Conservation (phyloP, 2,888 invertebrate genomes). For the Odontomyia ornata region DNA sequence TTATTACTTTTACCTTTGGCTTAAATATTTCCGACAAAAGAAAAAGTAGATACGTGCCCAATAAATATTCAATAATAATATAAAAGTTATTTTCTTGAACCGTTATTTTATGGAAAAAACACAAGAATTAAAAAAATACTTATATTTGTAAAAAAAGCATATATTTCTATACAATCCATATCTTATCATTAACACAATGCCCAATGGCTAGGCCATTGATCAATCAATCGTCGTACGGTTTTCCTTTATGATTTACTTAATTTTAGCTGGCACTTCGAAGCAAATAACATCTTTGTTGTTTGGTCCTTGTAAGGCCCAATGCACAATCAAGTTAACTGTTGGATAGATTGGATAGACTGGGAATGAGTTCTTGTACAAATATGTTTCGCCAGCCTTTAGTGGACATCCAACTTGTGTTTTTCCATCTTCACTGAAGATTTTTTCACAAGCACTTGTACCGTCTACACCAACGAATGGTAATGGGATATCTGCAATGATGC, state of each 20-base stretch:
- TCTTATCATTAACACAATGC: no score
- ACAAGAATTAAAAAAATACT: no score
- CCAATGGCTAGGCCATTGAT: no score
- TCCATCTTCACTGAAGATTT: constrained; percentile 69
- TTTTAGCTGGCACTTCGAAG: constrained; percentile 76
- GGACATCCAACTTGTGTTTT: constrained; percentile 72
- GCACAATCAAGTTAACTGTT: constrained; percentile 67
- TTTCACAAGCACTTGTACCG: constrained; percentile 73
- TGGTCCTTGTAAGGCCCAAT: constrained; percentile 69
- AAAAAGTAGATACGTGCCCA: no score
- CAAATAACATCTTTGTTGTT: constrained; percentile 67
- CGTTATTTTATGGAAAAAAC: no score
- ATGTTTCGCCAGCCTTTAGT: constrained; percentile 72
- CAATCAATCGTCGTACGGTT: no score
- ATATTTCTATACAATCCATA: no score
- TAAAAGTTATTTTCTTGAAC: no score
- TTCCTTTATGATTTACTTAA: constrained; percentile 57
- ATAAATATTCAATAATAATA: no score
- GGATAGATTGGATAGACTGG: constrained; percentile 68
- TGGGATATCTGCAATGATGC: constrained; percentile 69
- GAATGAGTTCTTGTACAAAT: constrained; percentile 74
- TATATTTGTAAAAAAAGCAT: no score
- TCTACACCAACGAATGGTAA: constrained; percentile 83
- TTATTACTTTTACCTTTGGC: no score
- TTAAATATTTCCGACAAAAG: no score